Evolutionary conservation across 2,888 invertebrate species (phyloP).

Genomic region (Conistra vaccinii): DNA sequence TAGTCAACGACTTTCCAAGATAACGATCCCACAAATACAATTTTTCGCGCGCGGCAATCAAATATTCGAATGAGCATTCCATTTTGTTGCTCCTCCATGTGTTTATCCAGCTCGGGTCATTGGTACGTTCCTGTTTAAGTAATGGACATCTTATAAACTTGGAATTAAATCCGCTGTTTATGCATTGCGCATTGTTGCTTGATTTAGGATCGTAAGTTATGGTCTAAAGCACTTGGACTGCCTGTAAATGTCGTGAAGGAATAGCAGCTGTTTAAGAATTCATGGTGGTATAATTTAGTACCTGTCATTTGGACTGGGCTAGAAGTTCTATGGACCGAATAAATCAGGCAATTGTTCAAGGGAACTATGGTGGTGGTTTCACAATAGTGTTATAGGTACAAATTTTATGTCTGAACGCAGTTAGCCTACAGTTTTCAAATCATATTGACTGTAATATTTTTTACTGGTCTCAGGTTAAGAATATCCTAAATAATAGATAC

Average conservation of each 20-base stretch:
- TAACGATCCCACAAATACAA: neutral
- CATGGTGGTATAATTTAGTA: conserved; percentile 18
- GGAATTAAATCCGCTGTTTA: conserved; percentile 46
- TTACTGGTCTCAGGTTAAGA: neutral
- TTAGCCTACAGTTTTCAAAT: neutral
- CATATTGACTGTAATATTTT: neutral
- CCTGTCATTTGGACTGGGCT: conserved; percentile 10
- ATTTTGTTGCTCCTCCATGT: conserved; percentile 18
- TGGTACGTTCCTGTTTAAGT: conserved; percentile 54
- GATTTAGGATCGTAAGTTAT: conserved; percentile 39
- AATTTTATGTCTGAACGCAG: neutral
- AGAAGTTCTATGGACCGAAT: neutral
- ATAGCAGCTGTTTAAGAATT: conserved; percentile 22
- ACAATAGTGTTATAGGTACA: neutral
- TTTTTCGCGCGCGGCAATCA: accelerated
- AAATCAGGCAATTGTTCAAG: neutral
- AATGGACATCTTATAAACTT: conserved; percentile 55
- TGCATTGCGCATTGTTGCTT: conserved; percentile 40
- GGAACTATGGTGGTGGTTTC: neutral
- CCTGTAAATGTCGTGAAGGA: conserved; percentile 23
- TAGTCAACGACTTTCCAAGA: neutral
- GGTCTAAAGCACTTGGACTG: conserved; percentile 23
- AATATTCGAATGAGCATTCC: conserved; percentile 13
- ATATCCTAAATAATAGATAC: neutral
- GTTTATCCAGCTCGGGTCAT: conserved; percentile 32